Evolutionary conservation across 2,888 invertebrate species (phyloP).

Genomic region (Pheosia tremula): DNA sequence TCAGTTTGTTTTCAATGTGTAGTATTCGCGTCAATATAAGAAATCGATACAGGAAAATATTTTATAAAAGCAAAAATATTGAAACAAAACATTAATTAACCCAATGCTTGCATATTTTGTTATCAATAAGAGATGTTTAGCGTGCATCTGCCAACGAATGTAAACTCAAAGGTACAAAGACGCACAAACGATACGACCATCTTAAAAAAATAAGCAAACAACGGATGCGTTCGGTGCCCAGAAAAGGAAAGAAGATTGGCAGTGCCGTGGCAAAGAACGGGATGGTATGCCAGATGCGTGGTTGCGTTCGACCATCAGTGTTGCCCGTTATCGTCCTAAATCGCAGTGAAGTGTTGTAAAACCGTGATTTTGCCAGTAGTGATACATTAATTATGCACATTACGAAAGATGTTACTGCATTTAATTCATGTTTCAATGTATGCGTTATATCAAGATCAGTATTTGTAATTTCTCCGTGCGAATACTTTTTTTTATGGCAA

Average conservation of each 20-base stretch:
- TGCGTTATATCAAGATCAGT: too few relatives aligned
- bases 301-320: constrained; percentile 21
- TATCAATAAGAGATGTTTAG: not conserved
- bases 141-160: constrained; percentile 7
- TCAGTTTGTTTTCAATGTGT: too few relatives aligned
- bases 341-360: constrained; percentile 14
- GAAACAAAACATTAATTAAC: constrained; percentile 1
- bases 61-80: not conserved
- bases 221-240: constrained; percentile 8
- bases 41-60: too few relatives aligned
- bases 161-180: constrained; percentile 29
- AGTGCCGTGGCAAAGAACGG: constrained; percentile 14
- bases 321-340: constrained; percentile 33
- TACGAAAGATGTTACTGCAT: too few relatives aligned
- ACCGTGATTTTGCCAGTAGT: constrained; percentile 10
- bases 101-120: not conserved
- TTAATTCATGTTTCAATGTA: too few relatives aligned
- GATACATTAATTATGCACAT: too few relatives aligned
- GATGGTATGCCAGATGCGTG: constrained; percentile 32
- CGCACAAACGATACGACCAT: constrained; percentile 29
- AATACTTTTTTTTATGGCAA: too few relatives aligned
- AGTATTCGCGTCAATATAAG: too few relatives aligned
- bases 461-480: too few relatives aligned
- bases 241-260: not conserved
- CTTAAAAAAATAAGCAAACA: constrained; percentile 36